Percentiles rank a stretch among this genome's conserved stretches.
phyloP scores from a whole-genome alignment of 2,888 invertebrate genomes.

The Xiphydria camelus region DNA sequence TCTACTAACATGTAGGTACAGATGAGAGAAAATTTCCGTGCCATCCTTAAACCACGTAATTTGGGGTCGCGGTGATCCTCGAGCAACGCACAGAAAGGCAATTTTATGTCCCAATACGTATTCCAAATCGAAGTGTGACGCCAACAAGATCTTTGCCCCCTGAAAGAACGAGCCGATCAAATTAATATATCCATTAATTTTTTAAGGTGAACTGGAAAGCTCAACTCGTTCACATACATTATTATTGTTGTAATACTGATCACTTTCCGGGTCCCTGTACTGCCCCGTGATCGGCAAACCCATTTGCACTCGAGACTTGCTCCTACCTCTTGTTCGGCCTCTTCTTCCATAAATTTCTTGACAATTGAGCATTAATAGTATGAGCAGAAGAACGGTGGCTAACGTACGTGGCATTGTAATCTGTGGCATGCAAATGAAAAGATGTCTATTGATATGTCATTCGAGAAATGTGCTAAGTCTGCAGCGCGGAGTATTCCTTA shows the following conservation, averaged over 20 bases:
- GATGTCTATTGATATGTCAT: too few relatives aligned
- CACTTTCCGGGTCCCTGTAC: constrained; percentile 86
- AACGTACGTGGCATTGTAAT: constrained; percentile 21
- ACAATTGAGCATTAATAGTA: constrained; percentile 52
- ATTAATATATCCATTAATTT: background rate
- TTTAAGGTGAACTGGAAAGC: background rate
- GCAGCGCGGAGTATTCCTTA: too few relatives aligned
- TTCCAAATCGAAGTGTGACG: constrained; percentile 92
- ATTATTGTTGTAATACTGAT: constrained; percentile 88
- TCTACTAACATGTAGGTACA: constrained; percentile 82
- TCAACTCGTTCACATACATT: constrained; percentile 80
- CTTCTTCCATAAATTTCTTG: constrained; percentile 63
- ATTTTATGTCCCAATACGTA: constrained; percentile 94
- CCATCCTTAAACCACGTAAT: constrained; percentile 97
- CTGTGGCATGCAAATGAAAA: too few relatives aligned
- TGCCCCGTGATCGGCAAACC: constrained; percentile 87
- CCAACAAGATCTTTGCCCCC: constrained; percentile 88
- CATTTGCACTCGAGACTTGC: constrained; percentile 82
- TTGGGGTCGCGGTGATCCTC: constrained; percentile 86
- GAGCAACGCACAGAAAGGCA: constrained; percentile 88
- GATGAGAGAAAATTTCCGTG: constrained; percentile 87
- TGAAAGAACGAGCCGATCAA: constrained; percentile 49
- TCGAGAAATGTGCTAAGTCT: too few relatives aligned
- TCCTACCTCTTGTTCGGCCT: constrained; percentile 72
- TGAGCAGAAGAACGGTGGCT: constrained; percentile 50